Evolutionary conservation across 2,888 invertebrate species (phyloP).

Genomic region (Parnassius apollo): DNA sequence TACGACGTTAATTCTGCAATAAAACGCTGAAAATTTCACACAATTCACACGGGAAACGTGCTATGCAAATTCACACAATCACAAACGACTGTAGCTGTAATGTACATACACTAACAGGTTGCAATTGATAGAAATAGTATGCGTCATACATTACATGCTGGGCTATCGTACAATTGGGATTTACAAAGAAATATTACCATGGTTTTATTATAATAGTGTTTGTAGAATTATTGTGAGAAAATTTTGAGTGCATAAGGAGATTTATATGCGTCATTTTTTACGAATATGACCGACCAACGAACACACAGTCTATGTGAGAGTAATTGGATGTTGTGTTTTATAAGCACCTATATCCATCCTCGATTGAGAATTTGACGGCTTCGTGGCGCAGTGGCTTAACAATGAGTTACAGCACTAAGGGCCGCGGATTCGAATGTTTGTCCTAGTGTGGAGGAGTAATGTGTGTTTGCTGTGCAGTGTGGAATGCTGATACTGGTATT

Average conservation of each 20-base stretch:
- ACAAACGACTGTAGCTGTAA: slow-evolving; percentile 23
- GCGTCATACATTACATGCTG: slow-evolving; percentile 8
- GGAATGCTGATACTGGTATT: no score
- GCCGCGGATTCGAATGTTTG: no score
- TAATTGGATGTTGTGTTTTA: no score
- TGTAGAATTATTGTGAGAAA: not conserved
- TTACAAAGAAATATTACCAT: slow-evolving; percentile 13
- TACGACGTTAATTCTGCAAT: slow-evolving; percentile 48
- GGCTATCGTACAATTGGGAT: slow-evolving; percentile 13
- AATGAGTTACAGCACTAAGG: no score
- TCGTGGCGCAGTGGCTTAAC: no score
- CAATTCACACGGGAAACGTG: slow-evolving; percentile 27
- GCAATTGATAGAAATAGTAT: slow-evolving; percentile 24
- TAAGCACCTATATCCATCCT: no score
- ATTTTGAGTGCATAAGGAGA: not conserved
- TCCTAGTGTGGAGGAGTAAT: no score
- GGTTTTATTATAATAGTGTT: slow-evolving; percentile 2
- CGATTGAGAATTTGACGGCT: no score
- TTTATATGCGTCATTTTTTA: no score
- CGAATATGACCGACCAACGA: no score
- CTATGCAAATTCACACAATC: slow-evolving; percentile 35
- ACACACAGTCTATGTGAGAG: no score
- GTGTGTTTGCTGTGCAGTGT: no score
- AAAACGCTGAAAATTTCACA: slow-evolving; percentile 48
- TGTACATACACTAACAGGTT: slow-evolving; percentile 18